These are phyloP conservation scores for Apteryx owenii DNA, from an alignment of 2,113 vertebrate genomes.

Conservation along the genomic window DNA sequence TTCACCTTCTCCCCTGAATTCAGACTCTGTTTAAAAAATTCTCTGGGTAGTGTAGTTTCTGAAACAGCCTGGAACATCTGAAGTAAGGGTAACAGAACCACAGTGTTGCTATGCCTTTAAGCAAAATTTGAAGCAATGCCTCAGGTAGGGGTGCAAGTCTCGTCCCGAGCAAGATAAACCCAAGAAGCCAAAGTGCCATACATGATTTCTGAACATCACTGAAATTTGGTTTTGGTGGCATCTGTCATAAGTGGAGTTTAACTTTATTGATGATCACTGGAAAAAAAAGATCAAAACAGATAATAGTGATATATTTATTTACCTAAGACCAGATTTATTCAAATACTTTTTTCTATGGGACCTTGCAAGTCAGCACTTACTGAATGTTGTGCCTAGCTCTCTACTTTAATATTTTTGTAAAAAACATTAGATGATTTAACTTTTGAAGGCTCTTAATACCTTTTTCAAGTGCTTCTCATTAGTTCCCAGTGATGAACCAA, in stretches of 20 bases:
- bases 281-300: neutral
- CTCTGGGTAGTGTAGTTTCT: neutral
- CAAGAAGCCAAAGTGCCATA: neutral
- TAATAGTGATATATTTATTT: neutral
- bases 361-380: neutral
- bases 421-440: too few relatives aligned
- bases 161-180: neutral
- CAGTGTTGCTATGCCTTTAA: neutral
- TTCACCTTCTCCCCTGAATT: neutral
- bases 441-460: neutral
- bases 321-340: neutral
- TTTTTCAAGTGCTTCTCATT: neutral
- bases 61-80: neutral
- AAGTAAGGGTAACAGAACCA: neutral
- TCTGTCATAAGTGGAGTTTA: neutral
- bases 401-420: neutral
- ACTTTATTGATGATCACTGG: neutral
- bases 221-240: neutral
- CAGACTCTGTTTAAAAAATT: neutral
- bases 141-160: neutral
- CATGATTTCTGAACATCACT: neutral
- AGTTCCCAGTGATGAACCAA: neutral
- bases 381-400: neutral
- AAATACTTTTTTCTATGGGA: neutral
- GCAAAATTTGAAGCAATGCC: neutral